These are phyloP conservation scores for Periparus ater DNA, from an alignment of 2,797 vertebrate genomes.

Conservation along the genomic window DNA sequence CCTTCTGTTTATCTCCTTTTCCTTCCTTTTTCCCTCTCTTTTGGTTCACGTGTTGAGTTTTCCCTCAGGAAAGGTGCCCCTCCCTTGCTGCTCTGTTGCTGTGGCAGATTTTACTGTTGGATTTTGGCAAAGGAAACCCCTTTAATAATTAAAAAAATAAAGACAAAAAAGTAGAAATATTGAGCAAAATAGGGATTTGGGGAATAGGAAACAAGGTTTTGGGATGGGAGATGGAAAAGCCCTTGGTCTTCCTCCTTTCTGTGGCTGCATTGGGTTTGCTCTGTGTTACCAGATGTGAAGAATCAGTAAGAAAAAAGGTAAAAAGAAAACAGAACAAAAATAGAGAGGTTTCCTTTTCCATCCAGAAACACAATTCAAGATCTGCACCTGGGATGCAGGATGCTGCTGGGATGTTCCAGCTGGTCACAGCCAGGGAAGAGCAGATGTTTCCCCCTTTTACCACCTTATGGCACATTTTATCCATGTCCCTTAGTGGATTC, in stretches of 20 bases:
- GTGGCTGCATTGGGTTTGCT: neutral
- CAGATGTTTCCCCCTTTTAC: neutral
- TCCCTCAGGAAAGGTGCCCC: neutral
- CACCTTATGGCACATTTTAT: accelerated
- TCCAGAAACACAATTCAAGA: neutral
- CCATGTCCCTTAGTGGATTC: accelerated
- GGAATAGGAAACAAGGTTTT: neutral
- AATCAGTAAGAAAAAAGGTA: neutral
- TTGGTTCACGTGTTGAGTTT: neutral
- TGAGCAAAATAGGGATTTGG: neutral
- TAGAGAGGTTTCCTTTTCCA: accelerated
- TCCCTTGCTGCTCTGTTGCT: neutral
- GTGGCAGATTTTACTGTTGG: neutral
- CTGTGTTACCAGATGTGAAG: neutral
- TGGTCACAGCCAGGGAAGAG: neutral
- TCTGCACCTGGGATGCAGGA: neutral
- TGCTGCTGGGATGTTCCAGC: neutral
- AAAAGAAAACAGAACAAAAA: neutral
- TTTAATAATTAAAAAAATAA: neutral
- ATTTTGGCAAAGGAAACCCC: accelerated
- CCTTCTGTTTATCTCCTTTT: neutral
- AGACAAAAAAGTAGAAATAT: neutral
- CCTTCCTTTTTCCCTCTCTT: neutral
- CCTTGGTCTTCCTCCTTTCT: neutral
- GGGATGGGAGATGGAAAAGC: neutral